These are phyloP conservation scores for Nasua narica DNA, from an alignment of 2,797 vertebrate genomes.

Conservation along the genomic window DNA sequence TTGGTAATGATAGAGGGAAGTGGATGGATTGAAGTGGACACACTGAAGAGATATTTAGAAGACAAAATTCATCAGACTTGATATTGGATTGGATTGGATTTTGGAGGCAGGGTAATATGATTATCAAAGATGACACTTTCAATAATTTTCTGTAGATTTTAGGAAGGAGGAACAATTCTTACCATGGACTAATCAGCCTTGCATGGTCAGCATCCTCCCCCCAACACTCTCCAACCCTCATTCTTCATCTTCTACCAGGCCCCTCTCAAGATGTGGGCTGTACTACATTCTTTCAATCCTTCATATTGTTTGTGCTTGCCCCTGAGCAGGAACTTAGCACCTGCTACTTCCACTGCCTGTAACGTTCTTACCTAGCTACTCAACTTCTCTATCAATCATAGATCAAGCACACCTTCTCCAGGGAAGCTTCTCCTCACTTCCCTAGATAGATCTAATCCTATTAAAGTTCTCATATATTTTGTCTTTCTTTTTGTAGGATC, in stretches of 20 bases:
- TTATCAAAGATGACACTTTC: background rate
- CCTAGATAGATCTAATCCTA: background rate
- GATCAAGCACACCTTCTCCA: background rate
- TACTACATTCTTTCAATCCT: background rate
- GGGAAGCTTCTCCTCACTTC: background rate
- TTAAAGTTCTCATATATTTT: background rate
- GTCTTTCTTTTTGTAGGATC: background rate
- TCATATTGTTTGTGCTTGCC: background rate
- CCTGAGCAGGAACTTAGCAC: background rate
- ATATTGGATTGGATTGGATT: background rate
- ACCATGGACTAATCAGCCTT: background rate
- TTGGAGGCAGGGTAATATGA: background rate
- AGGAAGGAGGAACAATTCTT: background rate
- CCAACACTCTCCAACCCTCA: background rate
- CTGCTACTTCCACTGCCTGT: background rate
- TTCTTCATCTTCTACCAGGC: background rate
- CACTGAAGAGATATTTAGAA: background rate
- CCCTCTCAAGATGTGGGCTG: background rate
- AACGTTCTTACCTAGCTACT: background rate
- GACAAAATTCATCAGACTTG: background rate
- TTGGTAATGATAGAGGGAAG: background rate
- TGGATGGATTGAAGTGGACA: background rate
- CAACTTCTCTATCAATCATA: background rate
- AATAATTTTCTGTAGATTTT: background rate
- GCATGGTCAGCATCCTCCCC: background rate